Percentiles rank a stretch among this genome's conserved stretches.
Conservation (phyloP, 1,140 invertebrate species). For the Scylla paramamosain region DNA sequence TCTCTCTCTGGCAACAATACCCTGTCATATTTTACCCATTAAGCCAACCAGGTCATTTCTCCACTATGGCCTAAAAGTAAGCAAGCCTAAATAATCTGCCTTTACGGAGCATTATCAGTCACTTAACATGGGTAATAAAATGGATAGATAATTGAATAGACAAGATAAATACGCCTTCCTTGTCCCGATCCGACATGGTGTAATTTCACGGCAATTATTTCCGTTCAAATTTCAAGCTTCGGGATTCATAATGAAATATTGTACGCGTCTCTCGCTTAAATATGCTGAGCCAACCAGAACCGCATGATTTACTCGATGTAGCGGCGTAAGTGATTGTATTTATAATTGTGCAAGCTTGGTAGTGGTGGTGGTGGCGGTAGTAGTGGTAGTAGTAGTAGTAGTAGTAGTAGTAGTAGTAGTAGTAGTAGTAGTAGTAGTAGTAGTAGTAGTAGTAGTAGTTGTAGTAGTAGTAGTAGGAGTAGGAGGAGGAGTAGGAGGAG, state of each 20-base stretch:
- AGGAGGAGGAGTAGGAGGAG: too few relatives aligned
- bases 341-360: background rate
- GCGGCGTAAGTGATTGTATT: background rate
- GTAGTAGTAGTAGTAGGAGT: too few relatives aligned
- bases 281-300: too few relatives aligned
- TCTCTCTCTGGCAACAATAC: conserved; percentile 22
- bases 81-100: background rate
- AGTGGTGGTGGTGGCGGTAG: too few relatives aligned
- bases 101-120: background rate
- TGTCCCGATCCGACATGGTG: background rate
- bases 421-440: background rate
- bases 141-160: background rate
- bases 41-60: background rate
- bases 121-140: background rate
- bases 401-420: background rate
- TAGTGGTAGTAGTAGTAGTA: too few relatives aligned
- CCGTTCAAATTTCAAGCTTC: too few relatives aligned
- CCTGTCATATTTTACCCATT: background rate
- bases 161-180: background rate
- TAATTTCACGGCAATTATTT: too few relatives aligned
- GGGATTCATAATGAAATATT: too few relatives aligned
- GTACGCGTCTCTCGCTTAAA: too few relatives aligned
- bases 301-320: too few relatives aligned
- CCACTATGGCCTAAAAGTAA: background rate
- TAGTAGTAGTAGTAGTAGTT: too few relatives aligned